Conservation (phyloP, 2,797 vertebrate species). For the Tinamus major region DNA sequence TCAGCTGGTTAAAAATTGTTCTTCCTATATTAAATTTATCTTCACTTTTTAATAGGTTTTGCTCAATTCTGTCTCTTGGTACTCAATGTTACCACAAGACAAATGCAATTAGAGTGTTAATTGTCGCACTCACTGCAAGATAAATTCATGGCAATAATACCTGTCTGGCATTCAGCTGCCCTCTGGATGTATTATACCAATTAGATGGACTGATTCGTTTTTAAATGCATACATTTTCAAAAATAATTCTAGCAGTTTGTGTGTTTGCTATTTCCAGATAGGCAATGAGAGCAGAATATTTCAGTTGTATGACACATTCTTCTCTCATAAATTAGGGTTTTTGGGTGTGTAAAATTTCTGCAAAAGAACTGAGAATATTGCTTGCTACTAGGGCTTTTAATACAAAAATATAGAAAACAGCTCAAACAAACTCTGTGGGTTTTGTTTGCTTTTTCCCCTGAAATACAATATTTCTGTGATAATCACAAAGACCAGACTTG, state of each 20-base stretch:
- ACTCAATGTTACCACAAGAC: not conserved
- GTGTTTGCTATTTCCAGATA: not conserved
- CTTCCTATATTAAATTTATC: not conserved
- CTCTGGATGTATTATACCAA: not conserved
- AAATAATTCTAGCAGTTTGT: not conserved
- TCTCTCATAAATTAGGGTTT: not conserved
- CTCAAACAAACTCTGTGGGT: not conserved
- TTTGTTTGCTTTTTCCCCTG: not conserved
- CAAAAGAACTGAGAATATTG: not conserved
- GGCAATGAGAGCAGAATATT: not conserved
- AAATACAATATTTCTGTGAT: not conserved
- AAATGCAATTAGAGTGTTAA: conserved; percentile 33
- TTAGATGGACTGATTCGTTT: not conserved
- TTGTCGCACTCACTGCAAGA: conserved; percentile 2
- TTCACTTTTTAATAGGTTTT: not conserved
- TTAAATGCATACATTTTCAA: not conserved
- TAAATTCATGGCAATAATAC: not conserved
- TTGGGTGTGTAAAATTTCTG: not conserved
- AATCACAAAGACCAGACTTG: not conserved
- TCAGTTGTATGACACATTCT: not conserved
- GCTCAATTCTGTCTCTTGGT: not conserved
- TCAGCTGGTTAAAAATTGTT: not conserved
- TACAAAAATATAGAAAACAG: not conserved
- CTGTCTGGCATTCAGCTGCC: not conserved
- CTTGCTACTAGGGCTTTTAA: not conserved